These are phyloP conservation scores for Scaptomyza montana DNA, from an alignment of 1,140 invertebrate species.

Conservation along the genomic window DNA sequence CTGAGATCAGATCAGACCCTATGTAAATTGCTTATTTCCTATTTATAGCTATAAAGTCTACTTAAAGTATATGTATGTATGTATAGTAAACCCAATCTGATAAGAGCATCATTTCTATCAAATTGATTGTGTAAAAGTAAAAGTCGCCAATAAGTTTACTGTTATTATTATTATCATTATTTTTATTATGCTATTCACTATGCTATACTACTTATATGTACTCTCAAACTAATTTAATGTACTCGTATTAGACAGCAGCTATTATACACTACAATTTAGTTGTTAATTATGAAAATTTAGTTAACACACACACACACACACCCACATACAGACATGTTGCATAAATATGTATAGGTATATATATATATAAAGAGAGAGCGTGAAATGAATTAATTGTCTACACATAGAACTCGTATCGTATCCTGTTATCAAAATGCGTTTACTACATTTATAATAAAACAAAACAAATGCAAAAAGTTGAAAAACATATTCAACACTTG, in stretches of 20 bases:
- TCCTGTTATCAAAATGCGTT: slow-evolving; percentile 78
- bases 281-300: slow-evolving; percentile 67
- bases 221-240: slow-evolving; percentile 62
- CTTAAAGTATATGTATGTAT: slow-evolving; percentile 12
- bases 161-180: slow-evolving; percentile 18
- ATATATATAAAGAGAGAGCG: not conserved
- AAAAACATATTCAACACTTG: slow-evolving; percentile 37
- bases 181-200: slow-evolving; percentile 37
- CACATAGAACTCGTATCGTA: slow-evolving; percentile 53
- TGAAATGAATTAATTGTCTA: slow-evolving; percentile 47
- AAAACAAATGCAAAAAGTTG: slow-evolving; percentile 16
- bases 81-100: slow-evolving; percentile 33
- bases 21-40: slow-evolving; percentile 31
- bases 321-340: slow-evolving; percentile 36
- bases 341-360: slow-evolving; percentile 57
- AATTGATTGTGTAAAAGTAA: slow-evolving; percentile 45
- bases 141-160: slow-evolving; percentile 58
- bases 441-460: slow-evolving; percentile 76
- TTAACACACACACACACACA: slow-evolving; percentile 45
- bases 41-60: slow-evolving; percentile 22
- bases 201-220: slow-evolving; percentile 63
- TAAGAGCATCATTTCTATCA: slow-evolving; percentile 46
- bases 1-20: slow-evolving; percentile 4
- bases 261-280: slow-evolving; percentile 52
- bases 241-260: slow-evolving; percentile 56